Conservation (phyloP, 64 coral and sea anemone genomes). For the Montipora foliosa region DNA sequence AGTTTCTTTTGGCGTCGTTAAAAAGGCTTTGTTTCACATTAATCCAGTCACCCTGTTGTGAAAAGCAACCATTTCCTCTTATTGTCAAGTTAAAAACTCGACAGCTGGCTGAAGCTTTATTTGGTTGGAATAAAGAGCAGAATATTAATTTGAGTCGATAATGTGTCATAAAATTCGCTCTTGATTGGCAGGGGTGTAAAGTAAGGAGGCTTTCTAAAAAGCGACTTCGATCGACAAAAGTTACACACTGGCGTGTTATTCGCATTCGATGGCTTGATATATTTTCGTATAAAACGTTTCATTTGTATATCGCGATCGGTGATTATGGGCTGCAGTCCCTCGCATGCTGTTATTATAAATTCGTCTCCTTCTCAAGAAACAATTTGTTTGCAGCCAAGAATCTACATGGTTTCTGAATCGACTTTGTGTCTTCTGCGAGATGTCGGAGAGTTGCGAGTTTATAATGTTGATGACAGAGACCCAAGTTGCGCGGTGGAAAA, state of each 20-base stretch:
- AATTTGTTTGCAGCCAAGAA: conserved; percentile 84
- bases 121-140: background rate
- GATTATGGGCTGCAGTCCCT: conserved; percentile 91
- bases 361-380: conserved; percentile 71
- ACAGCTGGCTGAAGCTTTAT: conserved; percentile 17
- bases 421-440: conserved; percentile 84
- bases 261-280: background rate
- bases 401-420: conserved; percentile 95
- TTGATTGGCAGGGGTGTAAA: conserved; percentile 28
- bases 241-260: background rate
- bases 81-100: background rate
- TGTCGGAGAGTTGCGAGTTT: conserved; percentile 82
- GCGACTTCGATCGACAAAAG: background rate
- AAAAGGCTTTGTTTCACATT: background rate
- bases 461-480: conserved; percentile 79
- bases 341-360: conserved; percentile 83
- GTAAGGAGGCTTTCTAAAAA: conserved; percentile 41
- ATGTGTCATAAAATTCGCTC: background rate
- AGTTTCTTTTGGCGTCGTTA: too few species aligned
- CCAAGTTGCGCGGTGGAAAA: conserved; percentile 57
- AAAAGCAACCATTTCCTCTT: background rate
- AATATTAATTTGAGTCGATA: conserved; percentile 13
- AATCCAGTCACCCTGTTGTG: background rate
- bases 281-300: background rate
- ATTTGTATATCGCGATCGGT: background rate